phyloP scores from a whole-genome alignment of 64 coral and sea anemone genomes.

The Porites lutea region DNA sequence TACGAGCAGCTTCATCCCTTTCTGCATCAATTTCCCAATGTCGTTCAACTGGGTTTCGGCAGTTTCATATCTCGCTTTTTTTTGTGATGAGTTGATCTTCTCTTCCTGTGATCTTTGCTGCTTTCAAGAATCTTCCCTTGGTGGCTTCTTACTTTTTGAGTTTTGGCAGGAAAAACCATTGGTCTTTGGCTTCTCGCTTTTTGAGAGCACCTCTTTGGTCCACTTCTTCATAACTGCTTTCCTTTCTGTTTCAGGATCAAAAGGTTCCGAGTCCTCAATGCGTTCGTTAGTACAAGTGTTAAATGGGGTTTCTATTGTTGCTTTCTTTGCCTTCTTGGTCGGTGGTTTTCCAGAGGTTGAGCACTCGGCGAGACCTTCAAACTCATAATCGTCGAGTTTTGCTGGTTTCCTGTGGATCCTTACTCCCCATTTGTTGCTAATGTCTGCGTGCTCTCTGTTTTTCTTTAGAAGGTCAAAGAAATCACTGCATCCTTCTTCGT shows the following conservation, averaged over 20 bases:
- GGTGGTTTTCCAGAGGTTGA: not conserved
- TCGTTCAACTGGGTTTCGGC: not conserved
- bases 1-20: not conserved
- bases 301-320: not conserved
- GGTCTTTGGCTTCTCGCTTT: not conserved
- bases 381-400: not conserved
- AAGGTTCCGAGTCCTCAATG: not conserved
- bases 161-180: not conserved
- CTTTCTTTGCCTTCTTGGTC: not conserved
- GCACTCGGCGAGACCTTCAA: not conserved
- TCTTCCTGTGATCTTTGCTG: not conserved
- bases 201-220: not conserved
- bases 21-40: not conserved
- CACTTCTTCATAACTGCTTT: not conserved
- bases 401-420: conserved; percentile 10
- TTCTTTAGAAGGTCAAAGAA: conserved; percentile 12
- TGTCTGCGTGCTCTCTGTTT: not conserved
- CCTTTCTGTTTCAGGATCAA: not conserved
- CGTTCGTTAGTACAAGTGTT: not conserved
- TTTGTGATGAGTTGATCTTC: not conserved
- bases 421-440: conserved; percentile 47
- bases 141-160: not conserved
- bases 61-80: not conserved
- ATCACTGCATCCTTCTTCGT: conserved; percentile 18
- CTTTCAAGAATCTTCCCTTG: not conserved